Conservation (phyloP, 2,797 vertebrate genomes). For the Clarias fuscus region DNA sequence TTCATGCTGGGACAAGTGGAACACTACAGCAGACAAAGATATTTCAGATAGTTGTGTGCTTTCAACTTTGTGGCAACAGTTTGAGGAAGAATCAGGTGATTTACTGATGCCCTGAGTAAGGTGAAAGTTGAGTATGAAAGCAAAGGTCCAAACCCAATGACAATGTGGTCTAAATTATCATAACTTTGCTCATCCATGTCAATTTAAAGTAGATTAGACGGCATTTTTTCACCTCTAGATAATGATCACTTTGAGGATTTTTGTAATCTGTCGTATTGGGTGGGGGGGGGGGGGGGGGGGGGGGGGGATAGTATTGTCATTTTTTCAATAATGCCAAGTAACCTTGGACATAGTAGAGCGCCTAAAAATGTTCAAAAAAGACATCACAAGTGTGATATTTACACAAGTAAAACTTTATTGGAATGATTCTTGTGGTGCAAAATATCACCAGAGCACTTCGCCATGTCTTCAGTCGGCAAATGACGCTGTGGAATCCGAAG, state of each 20-base stretch:
- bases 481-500: constrained; percentile 51
- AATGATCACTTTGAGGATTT: neutral
- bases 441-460: constrained; percentile 69
- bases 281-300: too few species aligned
- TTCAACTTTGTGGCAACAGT: neutral
- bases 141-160: neutral
- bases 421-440: constrained; percentile 69
- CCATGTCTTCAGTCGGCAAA: constrained; percentile 52
- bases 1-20: neutral
- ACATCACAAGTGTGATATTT: constrained; percentile 58
- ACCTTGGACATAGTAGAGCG: neutral
- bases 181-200: neutral
- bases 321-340: neutral
- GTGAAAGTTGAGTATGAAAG: neutral
- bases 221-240: neutral
- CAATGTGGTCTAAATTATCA: neutral
- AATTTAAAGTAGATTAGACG: neutral
- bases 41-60: neutral
- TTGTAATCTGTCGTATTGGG: neutral
- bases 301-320: neutral
- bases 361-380: neutral
- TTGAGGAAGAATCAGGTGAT: neutral
- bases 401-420: constrained; percentile 81
- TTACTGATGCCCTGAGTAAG: neutral
- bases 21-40: neutral